Base-by-base conservation (phyloP, 2,888 invertebrate species). In the Drosophila formosana region DNA sequence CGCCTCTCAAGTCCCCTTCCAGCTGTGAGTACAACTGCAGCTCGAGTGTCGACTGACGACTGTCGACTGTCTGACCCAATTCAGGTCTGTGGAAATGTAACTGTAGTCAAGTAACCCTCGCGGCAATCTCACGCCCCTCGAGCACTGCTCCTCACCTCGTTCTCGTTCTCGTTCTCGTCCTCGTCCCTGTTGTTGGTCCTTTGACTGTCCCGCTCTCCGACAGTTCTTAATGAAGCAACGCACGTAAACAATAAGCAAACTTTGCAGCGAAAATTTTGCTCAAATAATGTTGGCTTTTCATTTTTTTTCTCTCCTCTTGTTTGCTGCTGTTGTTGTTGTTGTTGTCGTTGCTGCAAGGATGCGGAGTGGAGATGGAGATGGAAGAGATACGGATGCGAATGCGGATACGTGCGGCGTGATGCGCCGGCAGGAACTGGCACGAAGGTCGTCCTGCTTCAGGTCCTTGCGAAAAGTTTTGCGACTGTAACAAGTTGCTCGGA, bases 181-280 rank as follows among this genome's bases (percentile, higher is more conserved):
- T 18, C 18, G 18, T 18, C 18, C 18, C 18, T 2, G 18, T 18
- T 18, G 18, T 18, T 18, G 18, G 39, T 9, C 25, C 13, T 18
- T 18, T 30, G 26, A 30, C 37, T 37, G 50, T 51, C 45, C 32
- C 34, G 4, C 49, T 45, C 45, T 25, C 47, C 30, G 66, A 56
- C 73, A 69, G 78, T 86, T 83, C 83, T 83, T 83, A 83, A 83
- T 83, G 83, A 83, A 83, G 83, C 83, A 88, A 88, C 83, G 83
- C 83, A 83, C 83, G 83, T 83, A 83, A 83, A 83, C 83, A 83
- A 83, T 83, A 83, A 83, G 83, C 88, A 83, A 83, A 83, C 83
- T 83, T 83, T 83, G 88, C 78, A 86, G 83, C 86, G 83, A 84
- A 84, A 82, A 84, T 84, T 84, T 84, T 82, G 83, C 87, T 78